phyloP scores from a whole-genome alignment of 2,113 vertebrate species.

The Aythya baeri region DNA sequence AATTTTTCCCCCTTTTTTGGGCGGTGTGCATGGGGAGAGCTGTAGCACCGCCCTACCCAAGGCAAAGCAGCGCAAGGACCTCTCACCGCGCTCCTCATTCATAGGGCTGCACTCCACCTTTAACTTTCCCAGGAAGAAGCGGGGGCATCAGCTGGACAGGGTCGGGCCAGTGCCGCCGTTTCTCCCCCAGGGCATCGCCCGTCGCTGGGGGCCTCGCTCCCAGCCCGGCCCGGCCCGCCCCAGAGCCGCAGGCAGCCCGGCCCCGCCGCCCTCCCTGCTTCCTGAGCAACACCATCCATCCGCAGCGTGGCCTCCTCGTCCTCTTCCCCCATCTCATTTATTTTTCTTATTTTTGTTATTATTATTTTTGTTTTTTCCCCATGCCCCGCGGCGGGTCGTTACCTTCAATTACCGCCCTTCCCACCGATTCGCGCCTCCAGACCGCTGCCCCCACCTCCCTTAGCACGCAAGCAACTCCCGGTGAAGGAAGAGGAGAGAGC shows the following conservation, averaged over 20 bases:
- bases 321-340: not conserved
- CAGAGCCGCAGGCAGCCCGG: not conserved
- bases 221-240: not conserved
- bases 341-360: too few species aligned
- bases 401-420: not conserved
- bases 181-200: not conserved
- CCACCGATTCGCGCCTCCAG: not conserved
- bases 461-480: not conserved
- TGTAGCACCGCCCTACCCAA: not conserved
- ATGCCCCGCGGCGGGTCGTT: not conserved
- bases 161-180: not conserved
- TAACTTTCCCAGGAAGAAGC: not conserved
- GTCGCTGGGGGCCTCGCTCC: not conserved
- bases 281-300: not conserved
- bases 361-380: not conserved
- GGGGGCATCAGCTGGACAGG: not conserved
- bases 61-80: not conserved
- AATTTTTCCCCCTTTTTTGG: too few species aligned
- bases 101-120: fast-evolving
- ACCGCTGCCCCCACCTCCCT: not conserved
- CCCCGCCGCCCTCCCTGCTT: not conserved
- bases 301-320: not conserved
- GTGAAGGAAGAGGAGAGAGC: not conserved
- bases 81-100: not conserved
- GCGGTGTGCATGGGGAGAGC: too few species aligned